These are phyloP conservation scores for Nipponia nippon DNA, from an alignment of 2,113 vertebrate species.

Conservation along the genomic window DNA sequence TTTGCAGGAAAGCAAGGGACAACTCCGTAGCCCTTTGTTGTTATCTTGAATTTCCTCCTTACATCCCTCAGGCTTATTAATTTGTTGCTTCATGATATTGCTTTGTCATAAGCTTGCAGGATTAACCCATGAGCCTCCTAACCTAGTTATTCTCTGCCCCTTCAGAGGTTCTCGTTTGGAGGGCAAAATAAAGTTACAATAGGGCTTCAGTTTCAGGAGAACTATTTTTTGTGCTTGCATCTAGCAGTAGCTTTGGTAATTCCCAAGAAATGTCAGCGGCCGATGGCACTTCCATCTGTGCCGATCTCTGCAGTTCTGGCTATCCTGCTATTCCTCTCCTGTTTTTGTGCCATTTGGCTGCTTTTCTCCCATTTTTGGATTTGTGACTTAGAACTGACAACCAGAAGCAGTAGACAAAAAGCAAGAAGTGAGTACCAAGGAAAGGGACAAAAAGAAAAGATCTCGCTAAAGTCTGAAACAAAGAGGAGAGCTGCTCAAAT, in stretches of 20 bases:
- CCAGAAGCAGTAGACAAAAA: neutral
- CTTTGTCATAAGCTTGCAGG: neutral
- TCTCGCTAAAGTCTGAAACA: neutral
- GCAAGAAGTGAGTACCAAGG: neutral
- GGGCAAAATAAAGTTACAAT: neutral
- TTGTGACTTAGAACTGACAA: neutral
- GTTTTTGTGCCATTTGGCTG: neutral
- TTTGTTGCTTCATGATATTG: slow-evolving; percentile 34
- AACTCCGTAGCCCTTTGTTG: slow-evolving; percentile 16
- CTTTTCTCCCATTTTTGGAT: neutral
- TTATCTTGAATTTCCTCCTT: slow-evolving; percentile 47
- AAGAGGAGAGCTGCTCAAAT: neutral
- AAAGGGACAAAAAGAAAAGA: neutral
- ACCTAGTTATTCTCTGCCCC: neutral
- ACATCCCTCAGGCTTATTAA: slow-evolving; percentile 24
- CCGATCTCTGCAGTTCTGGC: neutral
- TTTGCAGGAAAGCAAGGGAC: neutral
- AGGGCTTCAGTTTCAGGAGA: neutral
- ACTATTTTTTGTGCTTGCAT: neutral
- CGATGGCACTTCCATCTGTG: neutral
- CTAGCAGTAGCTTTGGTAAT: neutral
- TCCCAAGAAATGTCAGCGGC: neutral
- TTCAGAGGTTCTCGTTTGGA: neutral
- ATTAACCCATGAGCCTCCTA: slow-evolving; percentile 39
- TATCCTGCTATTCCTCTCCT: neutral